Conservation (phyloP, 1,140 invertebrate species). For the Venustaconcha ellipsiformis region DNA sequence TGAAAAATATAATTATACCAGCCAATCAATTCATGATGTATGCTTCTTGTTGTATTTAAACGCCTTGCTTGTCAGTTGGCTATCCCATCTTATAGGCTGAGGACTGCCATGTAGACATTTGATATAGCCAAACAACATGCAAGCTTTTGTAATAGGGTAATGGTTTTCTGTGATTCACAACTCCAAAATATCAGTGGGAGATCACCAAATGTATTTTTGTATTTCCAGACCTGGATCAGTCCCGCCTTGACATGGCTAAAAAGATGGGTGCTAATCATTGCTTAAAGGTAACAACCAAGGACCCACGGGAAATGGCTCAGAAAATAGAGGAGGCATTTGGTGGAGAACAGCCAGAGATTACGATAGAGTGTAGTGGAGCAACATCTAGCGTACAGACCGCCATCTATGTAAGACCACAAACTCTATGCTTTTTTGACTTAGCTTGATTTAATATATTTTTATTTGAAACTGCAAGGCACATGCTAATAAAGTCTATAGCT, state of each 20-base stretch:
- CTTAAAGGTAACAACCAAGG: slow-evolving; percentile 68
- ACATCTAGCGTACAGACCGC: slow-evolving; percentile 82
- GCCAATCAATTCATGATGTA: too few relatives aligned
- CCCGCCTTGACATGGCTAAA: slow-evolving; percentile 84
- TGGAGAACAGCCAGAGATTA: slow-evolving; percentile 79
- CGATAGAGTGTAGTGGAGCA: slow-evolving; percentile 90
- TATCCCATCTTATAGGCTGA: too few relatives aligned
- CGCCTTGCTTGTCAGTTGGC: too few relatives aligned
- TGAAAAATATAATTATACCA: too few relatives aligned
- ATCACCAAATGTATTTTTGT: too few relatives aligned
- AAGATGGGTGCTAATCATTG: slow-evolving; percentile 84
- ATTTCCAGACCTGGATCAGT: slow-evolving; percentile 80
- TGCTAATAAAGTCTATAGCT: too few relatives aligned
- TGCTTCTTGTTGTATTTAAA: too few relatives aligned
- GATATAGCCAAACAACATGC: too few relatives aligned
- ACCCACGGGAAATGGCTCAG: slow-evolving; percentile 73
- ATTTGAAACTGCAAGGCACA: slow-evolving; percentile 32
- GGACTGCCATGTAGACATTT: too few relatives aligned
- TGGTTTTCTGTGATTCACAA: too few relatives aligned
- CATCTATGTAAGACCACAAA: slow-evolving; percentile 75
- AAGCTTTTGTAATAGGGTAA: too few relatives aligned
- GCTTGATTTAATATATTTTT: neutral
- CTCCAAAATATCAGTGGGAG: too few relatives aligned
- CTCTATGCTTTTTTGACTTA: neutral
- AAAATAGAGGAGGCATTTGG: slow-evolving; percentile 75